Evolutionary conservation across 2,888 invertebrate genomes (phyloP).

Genomic region (Ectemnius continuus): DNA sequence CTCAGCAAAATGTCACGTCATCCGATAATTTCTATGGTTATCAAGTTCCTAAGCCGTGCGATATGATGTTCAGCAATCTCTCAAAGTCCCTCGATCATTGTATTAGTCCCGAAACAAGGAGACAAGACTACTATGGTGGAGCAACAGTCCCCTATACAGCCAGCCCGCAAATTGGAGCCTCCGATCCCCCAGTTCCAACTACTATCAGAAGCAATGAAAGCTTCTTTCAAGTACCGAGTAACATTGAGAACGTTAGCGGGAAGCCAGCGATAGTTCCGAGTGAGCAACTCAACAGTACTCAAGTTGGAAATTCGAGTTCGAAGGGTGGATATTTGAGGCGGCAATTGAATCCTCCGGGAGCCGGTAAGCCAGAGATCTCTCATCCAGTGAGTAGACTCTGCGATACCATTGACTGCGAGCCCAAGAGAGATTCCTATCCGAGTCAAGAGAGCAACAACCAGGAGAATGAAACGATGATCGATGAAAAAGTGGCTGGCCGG

Average conservation of each 20-base stretch:
- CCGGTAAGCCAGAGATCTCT: conserved; percentile 64
- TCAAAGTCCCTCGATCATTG: not conserved
- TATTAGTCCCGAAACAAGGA: conserved; percentile 11
- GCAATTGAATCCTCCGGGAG: conserved; percentile 16
- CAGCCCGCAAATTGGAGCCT: not conserved
- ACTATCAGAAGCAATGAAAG: conserved; percentile 24
- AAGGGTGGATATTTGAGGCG: not conserved
- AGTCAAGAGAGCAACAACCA: conserved; percentile 29
- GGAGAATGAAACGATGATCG: conserved; percentile 21
- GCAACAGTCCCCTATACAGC: conserved; percentile 29
- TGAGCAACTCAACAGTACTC: conserved; percentile 35
- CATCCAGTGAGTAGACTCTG: conserved; percentile 71
- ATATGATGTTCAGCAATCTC: conserved; percentile 21
- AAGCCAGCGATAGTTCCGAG: conserved; percentile 1
- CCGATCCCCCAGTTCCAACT: not conserved
- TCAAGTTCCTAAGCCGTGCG: conserved; percentile 43
- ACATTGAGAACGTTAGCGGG: conserved; percentile 10
- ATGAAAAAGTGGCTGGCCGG: conserved; percentile 34
- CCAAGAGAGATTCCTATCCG: conserved; percentile 34
- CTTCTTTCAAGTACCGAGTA: conserved; percentile 2
- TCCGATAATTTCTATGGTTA: conserved; percentile 28
- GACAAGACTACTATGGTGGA: conserved; percentile 37
- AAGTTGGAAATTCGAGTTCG: conserved; percentile 10
- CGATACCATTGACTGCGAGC: conserved; percentile 55
- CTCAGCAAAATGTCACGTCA: no score